phyloP scores from a whole-genome alignment of 2,797 vertebrate genomes.

The Choloepus didactylus region DNA sequence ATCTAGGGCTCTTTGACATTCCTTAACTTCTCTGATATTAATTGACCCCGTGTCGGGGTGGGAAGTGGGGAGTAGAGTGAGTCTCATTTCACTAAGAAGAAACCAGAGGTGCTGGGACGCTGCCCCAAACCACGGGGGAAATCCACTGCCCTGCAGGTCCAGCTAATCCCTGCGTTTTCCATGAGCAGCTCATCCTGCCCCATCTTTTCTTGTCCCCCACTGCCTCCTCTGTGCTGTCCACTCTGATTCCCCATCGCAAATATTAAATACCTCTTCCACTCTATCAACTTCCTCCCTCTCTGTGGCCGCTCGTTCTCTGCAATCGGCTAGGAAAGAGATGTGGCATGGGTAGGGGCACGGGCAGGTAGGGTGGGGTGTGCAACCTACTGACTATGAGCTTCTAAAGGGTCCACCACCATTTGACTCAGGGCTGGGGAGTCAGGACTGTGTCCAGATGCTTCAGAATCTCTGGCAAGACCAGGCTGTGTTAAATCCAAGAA shows the following conservation, averaged over 20 bases:
- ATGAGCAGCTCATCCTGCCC: neutral
- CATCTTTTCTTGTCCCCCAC: neutral
- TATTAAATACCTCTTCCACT: neutral
- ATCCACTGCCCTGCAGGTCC: neutral
- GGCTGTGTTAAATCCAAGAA: neutral
- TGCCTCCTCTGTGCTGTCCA: neutral
- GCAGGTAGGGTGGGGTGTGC: neutral
- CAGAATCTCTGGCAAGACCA: neutral
- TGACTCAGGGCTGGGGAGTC: neutral
- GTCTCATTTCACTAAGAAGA: neutral
- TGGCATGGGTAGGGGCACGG: neutral
- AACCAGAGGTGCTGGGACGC: neutral
- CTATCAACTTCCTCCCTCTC: neutral
- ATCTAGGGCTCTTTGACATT: neutral
- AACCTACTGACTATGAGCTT: neutral
- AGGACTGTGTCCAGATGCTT: neutral
- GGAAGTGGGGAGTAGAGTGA: neutral
- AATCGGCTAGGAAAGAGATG: neutral
- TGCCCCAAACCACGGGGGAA: neutral
- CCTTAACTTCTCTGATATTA: neutral
- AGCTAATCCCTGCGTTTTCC: neutral
- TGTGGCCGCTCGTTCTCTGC: neutral
- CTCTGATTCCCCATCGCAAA: neutral
- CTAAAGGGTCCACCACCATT: neutral
- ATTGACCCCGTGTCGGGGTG: neutral